Percentiles rank a stretch among this genome's conserved stretches.
Evolutionary conservation across 2,888 invertebrate genomes (phyloP).

Genomic region (Ectobius pallidus): DNA sequence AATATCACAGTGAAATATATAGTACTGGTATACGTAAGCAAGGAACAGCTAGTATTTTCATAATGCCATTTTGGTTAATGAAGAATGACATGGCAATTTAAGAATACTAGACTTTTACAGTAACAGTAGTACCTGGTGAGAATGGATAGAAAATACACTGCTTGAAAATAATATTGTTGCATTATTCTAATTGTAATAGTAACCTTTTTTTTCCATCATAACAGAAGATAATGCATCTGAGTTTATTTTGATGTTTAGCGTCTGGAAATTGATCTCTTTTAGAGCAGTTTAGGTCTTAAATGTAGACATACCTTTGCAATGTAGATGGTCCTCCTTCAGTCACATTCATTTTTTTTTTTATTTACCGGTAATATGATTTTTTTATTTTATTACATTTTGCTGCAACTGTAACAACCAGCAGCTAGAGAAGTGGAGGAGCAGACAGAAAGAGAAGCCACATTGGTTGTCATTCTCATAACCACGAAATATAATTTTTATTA

Average conservation of each 20-base stretch:
- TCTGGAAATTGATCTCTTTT: not conserved
- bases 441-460: not conserved
- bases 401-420: not conserved
- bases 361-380: too few relatives aligned
- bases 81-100: not conserved
- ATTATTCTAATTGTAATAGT: constrained; percentile 6
- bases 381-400: not conserved
- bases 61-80: not conserved
- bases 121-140: too few relatives aligned
- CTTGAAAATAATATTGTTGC: constrained; percentile 32
- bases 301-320: not conserved
- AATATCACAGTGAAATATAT: constrained; percentile 44
- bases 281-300: not conserved
- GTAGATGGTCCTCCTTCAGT: constrained; percentile 6
- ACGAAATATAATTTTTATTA: not conserved
- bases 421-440: not conserved
- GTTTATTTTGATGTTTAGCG: constrained; percentile 9
- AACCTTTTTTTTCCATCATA: not conserved
- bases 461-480: not conserved
- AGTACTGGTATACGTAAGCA: constrained; percentile 26
- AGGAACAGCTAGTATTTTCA: constrained; percentile 1
- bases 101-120: constrained; percentile 16
- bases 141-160: constrained; percentile 26
- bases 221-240: constrained; percentile 12
- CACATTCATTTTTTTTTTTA: too few relatives aligned